phyloP scores from a whole-genome alignment of 2,888 invertebrate species.

The Sylvicola fuscatus region DNA sequence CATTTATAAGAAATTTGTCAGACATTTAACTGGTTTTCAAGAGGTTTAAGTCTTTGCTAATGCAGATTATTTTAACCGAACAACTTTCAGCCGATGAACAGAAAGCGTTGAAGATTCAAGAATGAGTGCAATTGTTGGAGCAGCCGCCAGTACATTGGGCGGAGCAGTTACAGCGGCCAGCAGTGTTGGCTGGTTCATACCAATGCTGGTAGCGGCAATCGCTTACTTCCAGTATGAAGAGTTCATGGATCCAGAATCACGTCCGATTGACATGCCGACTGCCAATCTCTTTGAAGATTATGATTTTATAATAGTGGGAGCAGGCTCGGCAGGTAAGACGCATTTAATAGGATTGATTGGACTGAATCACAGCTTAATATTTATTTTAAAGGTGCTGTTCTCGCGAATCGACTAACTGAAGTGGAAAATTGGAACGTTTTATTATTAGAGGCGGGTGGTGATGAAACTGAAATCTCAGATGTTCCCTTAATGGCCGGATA shows the following conservation, averaged over 20 bases:
- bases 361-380: neutral
- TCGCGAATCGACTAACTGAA: constrained; percentile 66
- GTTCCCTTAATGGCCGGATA: constrained; percentile 76
- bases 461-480: constrained; percentile 79
- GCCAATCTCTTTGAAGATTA: constrained; percentile 43
- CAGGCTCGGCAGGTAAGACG: constrained; percentile 58
- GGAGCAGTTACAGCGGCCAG: constrained; percentile 46
- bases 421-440: constrained; percentile 60
- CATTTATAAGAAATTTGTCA: no score
- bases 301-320: constrained; percentile 72
- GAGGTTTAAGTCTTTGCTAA: no score
- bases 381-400: constrained; percentile 44
- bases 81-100: no score
- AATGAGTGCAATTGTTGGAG: constrained; percentile 42
- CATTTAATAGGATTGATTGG: neutral
- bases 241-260: constrained; percentile 61
- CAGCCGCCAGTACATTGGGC: constrained; percentile 40
- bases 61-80: no score
- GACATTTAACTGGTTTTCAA: no score
- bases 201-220: constrained; percentile 63
- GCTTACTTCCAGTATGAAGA: constrained; percentile 79
- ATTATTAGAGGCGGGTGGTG: constrained; percentile 69
- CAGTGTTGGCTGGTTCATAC: constrained; percentile 60
- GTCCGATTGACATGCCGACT: constrained; percentile 48
- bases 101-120: neutral